Evolutionary conservation across 2,797 vertebrate species (phyloP), one percentile per base, ranked within the genome.

Genomic region (Syngnathus rostellatus): DNA sequence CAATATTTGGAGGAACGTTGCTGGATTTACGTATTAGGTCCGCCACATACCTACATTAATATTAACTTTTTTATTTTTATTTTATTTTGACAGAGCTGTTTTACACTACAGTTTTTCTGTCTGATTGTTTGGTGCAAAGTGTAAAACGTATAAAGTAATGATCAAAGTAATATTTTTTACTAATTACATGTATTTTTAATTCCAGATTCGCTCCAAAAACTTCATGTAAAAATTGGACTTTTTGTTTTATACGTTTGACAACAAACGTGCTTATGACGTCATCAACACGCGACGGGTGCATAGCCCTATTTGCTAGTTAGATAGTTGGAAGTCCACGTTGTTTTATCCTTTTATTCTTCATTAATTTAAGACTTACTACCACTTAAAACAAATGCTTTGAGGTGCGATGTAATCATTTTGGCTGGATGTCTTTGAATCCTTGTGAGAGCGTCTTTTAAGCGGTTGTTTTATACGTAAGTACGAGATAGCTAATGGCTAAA

Each of bases 281-380:
- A 89, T 82, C 73, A 78, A 10, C 1, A 8, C 8, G 82, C 81
- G 85, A 76, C 81, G 0, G 0, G 38, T 77, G 79, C 86, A 86
- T 83, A 83, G 72, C 48, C 5, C 3, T 1, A 14, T 45, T 4
- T 9, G 12, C 3, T 45, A 0, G 46, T 61, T 61, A 6, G 60
- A 41, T 4, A 7, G 9, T 21, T 10, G 19, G 1, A 11, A 40
- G 8, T n/a, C 37, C 11, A 4, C 11, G 1, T 16, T 4, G 25
- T 37, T 37, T 58, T 21, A 1, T 58, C 14, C 14, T 58, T 8
- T 37, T 58, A 16, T 14, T 25, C 19, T 31, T 6, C 7, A 58
- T 23, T 10, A 40, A 60, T 10, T 11, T 2, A 40, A 17, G 2
- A 6, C n/a, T 2, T 12, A 39, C 5, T 21, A 9, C 9, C 7